Evolutionary conservation across 2,113 vertebrate genomes (phyloP), one percentile per base, ranked within the genome.

Genomic region (Cnemophilus loriae): DNA sequence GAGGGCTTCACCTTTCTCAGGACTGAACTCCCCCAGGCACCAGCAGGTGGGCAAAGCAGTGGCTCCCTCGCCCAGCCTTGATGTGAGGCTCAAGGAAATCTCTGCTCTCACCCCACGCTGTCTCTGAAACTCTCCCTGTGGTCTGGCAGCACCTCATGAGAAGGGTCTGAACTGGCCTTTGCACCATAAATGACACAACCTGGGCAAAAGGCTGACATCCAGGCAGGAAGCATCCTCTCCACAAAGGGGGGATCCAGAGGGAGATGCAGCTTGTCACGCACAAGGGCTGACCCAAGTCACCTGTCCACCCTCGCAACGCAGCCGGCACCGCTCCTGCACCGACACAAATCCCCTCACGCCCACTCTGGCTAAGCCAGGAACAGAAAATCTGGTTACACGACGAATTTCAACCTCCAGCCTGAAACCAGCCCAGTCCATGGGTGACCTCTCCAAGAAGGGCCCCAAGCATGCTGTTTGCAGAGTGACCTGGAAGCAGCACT

Each of bases 291-390:
- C 61, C 84, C 69, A 5, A 44, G 81, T 19, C 79, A 52, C 95
- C 85, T 24, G 14, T 44, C 30, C 75, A 41, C 75, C 79, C 60
- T 91, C 6, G 0, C 63, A 28, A 1, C 0, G 1, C 69, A 15
- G 57, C 57, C 2, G 0, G 50, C 65, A 6, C 59, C 1, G 1
- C 78, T 69, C 1, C 3, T 42, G 57, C 87, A 11, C 24, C 7
- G 24, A 27, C 89, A 32, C 84, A 91, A 94, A 96, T 95, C 95
- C 91, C 87, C 46, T 91, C 59, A 61, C 69, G 35, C 96, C 94
- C 79, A 76, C 94, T 82, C 91, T 17, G 85, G 52, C 78, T 93
- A 10, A 91, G 68, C 55, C 87, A 84, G 39, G 13, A 61, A n/a
- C 1, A 1, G 63, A 78, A 94, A 82, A 90, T 85, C 90, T 82